phyloP scores from a whole-genome alignment of 2,888 invertebrate species.

The Neoascia interrupta region DNA sequence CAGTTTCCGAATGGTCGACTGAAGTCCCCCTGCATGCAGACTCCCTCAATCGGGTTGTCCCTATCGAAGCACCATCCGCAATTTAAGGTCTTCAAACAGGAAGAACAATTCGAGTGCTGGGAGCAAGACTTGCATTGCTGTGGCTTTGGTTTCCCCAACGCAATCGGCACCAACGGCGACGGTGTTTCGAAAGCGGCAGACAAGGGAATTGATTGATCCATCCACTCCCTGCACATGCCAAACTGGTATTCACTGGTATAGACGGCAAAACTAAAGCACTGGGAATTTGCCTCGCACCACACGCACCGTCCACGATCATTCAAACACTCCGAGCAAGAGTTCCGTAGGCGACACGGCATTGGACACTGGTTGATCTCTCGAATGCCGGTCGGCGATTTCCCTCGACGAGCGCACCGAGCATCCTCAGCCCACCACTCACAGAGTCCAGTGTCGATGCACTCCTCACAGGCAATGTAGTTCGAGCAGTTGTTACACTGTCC shows the following conservation, averaged over 20 bases:
- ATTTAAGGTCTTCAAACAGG: constrained; percentile 90
- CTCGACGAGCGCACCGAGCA: constrained; percentile 90
- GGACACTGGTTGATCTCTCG: constrained; percentile 85
- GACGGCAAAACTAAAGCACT: constrained; percentile 97
- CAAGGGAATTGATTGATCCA: constrained; percentile 86
- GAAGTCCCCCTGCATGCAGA: constrained; percentile 92
- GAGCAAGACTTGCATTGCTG: constrained; percentile 91
- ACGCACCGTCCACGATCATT: constrained; percentile 93
- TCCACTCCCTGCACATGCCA: constrained; percentile 95
- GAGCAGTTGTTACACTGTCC: constrained; percentile 92
- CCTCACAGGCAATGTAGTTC: constrained; percentile 92
- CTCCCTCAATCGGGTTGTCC: constrained; percentile 92
- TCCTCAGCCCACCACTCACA: constrained; percentile 97
- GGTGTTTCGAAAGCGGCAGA: constrained; percentile 39
- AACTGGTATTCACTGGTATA: constrained; percentile 97
- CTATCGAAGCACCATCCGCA: constrained; percentile 97
- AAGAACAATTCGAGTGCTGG: constrained; percentile 87
- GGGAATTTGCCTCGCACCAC: constrained; percentile 95
- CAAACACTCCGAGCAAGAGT: constrained; percentile 89
- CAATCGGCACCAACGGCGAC: constrained; percentile 26
- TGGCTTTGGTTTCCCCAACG: constrained; percentile 51
- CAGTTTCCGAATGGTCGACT: constrained; percentile 88
- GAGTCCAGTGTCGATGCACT: constrained; percentile 87
- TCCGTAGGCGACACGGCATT: constrained; percentile 88
- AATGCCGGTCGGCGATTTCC: constrained; percentile 86